These are phyloP conservation scores for Aelia acuminata DNA, from an alignment of 2,888 invertebrate genomes.

Conservation along the genomic window DNA sequence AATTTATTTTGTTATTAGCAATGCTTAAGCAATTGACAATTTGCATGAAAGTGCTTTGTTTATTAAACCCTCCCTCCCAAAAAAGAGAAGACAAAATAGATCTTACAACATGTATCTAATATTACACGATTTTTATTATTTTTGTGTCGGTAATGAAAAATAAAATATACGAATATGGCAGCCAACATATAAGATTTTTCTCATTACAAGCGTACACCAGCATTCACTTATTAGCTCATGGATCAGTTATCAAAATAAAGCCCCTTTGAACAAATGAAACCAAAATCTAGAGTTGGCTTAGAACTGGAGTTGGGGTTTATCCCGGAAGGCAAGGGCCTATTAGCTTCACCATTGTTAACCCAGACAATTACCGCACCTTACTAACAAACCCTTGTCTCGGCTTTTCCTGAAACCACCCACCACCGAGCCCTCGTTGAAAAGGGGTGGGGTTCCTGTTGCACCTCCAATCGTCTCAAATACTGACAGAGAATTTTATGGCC, in stretches of 20 bases:
- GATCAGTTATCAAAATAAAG: neutral
- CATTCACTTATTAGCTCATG: neutral
- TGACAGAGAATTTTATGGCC: no score
- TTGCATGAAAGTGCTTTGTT: no score
- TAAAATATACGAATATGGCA: no score
- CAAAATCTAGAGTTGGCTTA: neutral
- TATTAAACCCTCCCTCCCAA: no score
- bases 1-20: no score
- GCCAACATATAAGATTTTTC: no score
- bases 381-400: neutral
- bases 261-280: neutral
- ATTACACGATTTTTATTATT: no score
- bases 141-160: no score
- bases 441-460: neutral
- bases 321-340: neutral
- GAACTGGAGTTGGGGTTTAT: neutral
- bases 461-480: neutral
- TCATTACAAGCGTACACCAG: no score
- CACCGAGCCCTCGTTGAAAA: neutral
- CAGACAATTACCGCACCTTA: constrained; percentile 21
- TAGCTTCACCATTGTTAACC: neutral
- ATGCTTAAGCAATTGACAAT: no score
- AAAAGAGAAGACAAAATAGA: no score
- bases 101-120: no score
- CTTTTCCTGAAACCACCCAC: neutral